Conservation (phyloP, 2,888 invertebrate species). For the Dasysyrphus tricinctus region DNA sequence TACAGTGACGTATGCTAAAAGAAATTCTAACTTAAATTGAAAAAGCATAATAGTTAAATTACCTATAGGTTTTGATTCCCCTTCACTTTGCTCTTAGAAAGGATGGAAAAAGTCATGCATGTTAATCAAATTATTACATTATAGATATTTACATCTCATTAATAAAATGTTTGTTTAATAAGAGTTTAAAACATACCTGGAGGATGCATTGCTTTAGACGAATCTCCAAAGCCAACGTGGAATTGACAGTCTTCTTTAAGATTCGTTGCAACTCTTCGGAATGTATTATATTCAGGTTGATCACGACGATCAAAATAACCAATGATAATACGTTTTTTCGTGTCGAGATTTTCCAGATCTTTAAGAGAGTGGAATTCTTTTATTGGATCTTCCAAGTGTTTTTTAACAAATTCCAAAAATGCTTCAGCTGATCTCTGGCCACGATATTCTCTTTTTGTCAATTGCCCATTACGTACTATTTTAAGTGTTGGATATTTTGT, state of each 20-base stretch:
- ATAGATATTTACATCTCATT: too few species aligned
- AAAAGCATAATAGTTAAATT: constrained; percentile 4
- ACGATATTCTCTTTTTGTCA: constrained; percentile 95
- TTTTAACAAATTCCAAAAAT: constrained; percentile 93
- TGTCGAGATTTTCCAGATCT: constrained; percentile 90
- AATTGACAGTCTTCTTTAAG: constrained; percentile 98
- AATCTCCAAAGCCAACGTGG: constrained; percentile 94
- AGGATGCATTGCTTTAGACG: constrained; percentile 93
- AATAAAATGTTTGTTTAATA: background rate
- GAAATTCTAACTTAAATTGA: background rate
- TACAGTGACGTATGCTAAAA: background rate
- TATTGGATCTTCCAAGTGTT: constrained; percentile 94
- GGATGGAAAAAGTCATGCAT: constrained; percentile 62
- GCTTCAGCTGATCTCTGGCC: constrained; percentile 96
- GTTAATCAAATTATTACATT: constrained; percentile 3
- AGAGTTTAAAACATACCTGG: constrained; percentile 84
- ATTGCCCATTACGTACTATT: constrained; percentile 94
- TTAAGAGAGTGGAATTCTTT: constrained; percentile 89
- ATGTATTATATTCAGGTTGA: constrained; percentile 91
- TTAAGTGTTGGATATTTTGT: constrained; percentile 99
- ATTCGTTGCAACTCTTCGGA: constrained; percentile 92
- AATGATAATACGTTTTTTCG: constrained; percentile 93
- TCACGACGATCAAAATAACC: constrained; percentile 94
- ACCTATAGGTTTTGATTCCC: constrained; percentile 63
- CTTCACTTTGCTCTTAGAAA: constrained; percentile 49